Evolutionary conservation across 2,113 vertebrate species (phyloP).

Genomic region (Rhegmatorhina hoffmannsi): DNA sequence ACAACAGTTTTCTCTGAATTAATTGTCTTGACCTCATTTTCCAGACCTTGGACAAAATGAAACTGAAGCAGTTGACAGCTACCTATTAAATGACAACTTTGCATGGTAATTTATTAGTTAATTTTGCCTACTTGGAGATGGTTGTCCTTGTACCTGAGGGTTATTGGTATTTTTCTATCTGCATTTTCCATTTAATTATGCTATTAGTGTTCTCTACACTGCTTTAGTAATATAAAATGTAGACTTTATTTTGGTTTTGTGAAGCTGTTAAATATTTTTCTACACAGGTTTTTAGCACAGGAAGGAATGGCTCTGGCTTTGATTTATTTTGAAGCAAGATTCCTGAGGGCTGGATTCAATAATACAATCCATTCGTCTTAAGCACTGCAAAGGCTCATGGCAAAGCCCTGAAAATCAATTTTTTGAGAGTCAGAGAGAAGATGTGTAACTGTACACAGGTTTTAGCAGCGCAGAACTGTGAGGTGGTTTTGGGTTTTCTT

Average conservation of each 20-base stretch:
- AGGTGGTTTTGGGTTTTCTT: not conserved
- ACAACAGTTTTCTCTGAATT: not conserved
- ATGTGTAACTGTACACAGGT: not conserved
- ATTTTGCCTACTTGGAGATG: not conserved
- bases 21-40: conserved; percentile 38
- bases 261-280: conserved; percentile 32
- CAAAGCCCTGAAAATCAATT: conserved; percentile 40
- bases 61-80: conserved; percentile 10
- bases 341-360: conserved; percentile 28
- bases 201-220: not conserved
- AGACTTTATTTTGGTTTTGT: not conserved
- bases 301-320: conserved; percentile 21
- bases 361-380: conserved; percentile 48
- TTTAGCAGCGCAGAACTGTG: not conserved
- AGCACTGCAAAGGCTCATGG: conserved; percentile 6
- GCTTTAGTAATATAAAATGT: not conserved
- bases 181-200: not conserved
- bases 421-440: conserved; percentile 3
- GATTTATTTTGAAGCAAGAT: conserved; percentile 41
- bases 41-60: not conserved
- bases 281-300: not conserved
- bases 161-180: not conserved
- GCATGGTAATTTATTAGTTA: not conserved
- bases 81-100: not conserved
- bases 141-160: not conserved